Evolutionary conservation across 2,797 vertebrate species (phyloP).

Genomic region (Acanthis flammea): DNA sequence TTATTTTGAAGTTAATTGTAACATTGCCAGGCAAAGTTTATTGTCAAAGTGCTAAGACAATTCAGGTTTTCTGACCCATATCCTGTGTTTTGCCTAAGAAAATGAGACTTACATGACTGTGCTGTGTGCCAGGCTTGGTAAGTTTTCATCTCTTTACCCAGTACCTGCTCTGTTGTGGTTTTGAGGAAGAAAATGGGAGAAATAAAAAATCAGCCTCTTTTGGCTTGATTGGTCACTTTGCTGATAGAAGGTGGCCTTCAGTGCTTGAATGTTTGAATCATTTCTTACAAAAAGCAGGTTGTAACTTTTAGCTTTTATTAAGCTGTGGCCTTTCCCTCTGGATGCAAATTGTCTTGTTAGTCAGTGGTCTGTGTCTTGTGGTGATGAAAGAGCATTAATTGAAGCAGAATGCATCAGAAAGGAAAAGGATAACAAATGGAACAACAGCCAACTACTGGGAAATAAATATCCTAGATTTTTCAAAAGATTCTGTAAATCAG

Average conservation of each 20-base stretch:
- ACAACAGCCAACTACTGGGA: neutral
- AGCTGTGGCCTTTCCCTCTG: neutral
- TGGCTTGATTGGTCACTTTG: neutral
- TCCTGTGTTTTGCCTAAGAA: constrained; percentile 32
- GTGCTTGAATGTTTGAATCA: neutral
- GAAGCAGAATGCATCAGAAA: neutral
- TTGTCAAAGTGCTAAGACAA: constrained; percentile 3
- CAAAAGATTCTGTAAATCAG: neutral
- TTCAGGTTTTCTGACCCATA: constrained; percentile 27
- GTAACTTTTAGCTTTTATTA: neutral
- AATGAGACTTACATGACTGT: neutral
- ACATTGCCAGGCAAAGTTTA: neutral
- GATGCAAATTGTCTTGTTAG: neutral
- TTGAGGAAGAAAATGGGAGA: neutral
- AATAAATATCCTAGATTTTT: neutral
- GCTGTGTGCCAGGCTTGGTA: neutral
- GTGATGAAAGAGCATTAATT: neutral
- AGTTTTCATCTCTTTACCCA: neutral
- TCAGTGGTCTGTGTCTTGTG: neutral
- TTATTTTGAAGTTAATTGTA: constrained; percentile 41
- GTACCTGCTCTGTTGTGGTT: accelerated
- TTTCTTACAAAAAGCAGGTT: neutral
- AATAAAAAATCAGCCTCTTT: neutral
- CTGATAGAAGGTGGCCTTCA: neutral
- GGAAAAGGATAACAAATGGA: constrained; percentile 1